Conservation (phyloP, 2,888 invertebrate species). For the Griposia aprilina region DNA sequence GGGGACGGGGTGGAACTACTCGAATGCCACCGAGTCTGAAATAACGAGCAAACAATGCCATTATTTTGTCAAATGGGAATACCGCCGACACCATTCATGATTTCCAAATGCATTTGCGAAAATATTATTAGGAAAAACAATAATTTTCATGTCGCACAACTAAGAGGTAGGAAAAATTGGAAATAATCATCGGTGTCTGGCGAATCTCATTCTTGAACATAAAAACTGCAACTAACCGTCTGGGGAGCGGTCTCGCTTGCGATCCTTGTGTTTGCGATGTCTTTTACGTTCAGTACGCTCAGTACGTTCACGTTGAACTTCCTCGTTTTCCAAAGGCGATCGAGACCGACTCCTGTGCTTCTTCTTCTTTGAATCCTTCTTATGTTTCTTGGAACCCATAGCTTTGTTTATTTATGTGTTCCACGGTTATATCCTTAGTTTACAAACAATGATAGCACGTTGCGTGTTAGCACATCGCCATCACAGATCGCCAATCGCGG, state of each 20-base stretch:
- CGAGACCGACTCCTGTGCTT: conserved; percentile 91
- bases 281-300: conserved; percentile 81
- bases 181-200: conserved; percentile 78
- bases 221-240: conserved; percentile 88
- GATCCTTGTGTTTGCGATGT: conserved; percentile 90
- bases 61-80: conserved; percentile 83
- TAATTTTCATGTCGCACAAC: neutral
- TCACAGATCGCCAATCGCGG: neutral
- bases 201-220: conserved; percentile 68
- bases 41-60: conserved; percentile 90
- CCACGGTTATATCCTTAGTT: conserved; percentile 27
- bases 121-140: neutral
- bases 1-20: conserved; percentile 82
- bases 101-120: conserved; percentile 60
- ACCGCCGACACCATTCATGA: conserved; percentile 78
- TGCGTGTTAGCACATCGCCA: conserved; percentile 3
- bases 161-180: conserved; percentile 18
- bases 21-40: conserved; percentile 88
- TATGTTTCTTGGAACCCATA: conserved; percentile 94
- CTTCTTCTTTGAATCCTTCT: conserved; percentile 92
- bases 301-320: conserved; percentile 81
- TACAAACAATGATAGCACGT: conserved; percentile 46
- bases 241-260: conserved; percentile 89
- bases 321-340: conserved; percentile 90
- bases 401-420: conserved; percentile 32